Evolutionary conservation across 2,888 invertebrate species (phyloP).

Genomic region (Dione vanillae): DNA sequence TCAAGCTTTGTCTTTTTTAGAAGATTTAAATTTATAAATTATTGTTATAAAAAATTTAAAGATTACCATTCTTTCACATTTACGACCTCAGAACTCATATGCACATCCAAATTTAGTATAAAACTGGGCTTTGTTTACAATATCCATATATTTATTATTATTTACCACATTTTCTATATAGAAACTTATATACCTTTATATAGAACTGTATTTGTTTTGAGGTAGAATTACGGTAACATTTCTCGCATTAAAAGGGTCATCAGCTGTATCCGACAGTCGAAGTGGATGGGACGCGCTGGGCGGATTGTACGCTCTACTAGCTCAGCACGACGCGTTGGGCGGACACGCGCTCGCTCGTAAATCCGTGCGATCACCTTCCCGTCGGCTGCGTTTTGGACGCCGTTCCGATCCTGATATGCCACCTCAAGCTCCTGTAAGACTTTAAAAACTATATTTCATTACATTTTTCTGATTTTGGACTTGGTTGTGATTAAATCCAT

Average conservation of each 20-base stretch:
- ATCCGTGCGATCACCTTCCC: slow-evolving; percentile 90
- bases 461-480: no score
- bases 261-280: slow-evolving; percentile 58
- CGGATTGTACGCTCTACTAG: slow-evolving; percentile 85
- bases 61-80: no score
- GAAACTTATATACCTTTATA: no score
- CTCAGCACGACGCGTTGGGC: slow-evolving; percentile 86
- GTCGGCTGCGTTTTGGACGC: slow-evolving; percentile 90
- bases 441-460: no score
- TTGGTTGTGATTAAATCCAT: no score
- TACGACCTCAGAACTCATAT: no score
- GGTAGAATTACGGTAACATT: not conserved
- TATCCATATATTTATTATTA: no score
- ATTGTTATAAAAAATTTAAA: no score
- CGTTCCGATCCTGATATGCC: slow-evolving; percentile 88
- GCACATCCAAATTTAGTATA: no score
- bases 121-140: no score
- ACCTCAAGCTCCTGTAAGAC: slow-evolving; percentile 74
- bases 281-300: slow-evolving; percentile 77
- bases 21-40: not conserved
- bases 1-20: no score
- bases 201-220: not conserved
- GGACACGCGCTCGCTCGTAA: slow-evolving; percentile 90
- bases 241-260: not conserved
- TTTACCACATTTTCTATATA: no score